These are phyloP conservation scores for Eilema griseolum DNA, from an alignment of 2,888 invertebrate genomes.

Conservation along the genomic window DNA sequence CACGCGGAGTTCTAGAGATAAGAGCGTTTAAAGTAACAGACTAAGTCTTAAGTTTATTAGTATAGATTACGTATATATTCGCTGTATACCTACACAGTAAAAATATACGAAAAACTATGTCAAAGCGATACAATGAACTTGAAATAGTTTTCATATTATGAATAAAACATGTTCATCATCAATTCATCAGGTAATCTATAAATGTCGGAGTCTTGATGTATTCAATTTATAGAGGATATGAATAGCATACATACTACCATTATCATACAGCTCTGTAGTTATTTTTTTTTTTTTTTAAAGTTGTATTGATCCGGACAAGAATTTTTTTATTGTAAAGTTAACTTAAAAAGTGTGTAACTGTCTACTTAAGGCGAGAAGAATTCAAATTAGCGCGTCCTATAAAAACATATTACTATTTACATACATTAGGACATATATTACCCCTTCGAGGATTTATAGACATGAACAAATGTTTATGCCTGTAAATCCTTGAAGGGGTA, in stretches of 20 bases:
- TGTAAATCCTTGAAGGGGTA: too few species aligned
- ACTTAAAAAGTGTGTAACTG: neutral
- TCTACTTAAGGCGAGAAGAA: too few species aligned
- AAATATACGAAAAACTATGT: slow-evolving; percentile 1
- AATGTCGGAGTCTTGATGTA: neutral
- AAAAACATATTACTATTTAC: too few species aligned
- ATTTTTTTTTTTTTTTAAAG: neutral
- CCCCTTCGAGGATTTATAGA: too few species aligned
- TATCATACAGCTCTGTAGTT: too few species aligned
- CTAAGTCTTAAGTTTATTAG: too few species aligned
- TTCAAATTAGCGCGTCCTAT: too few species aligned
- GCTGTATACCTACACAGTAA: neutral
- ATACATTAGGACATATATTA: too few species aligned
- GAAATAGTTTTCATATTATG: neutral
- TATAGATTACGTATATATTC: neutral
- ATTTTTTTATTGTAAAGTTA: neutral
- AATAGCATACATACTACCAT: too few species aligned
- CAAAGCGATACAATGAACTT: neutral
- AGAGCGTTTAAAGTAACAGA: too few species aligned
- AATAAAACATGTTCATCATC: neutral
- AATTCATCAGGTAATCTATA: slow-evolving; percentile 3
- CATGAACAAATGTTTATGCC: too few species aligned
- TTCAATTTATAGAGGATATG: neutral
- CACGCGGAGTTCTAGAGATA: too few species aligned
- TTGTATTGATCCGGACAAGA: neutral